Conservation (phyloP, 2,797 vertebrate genomes). For the Danio kyathit region DNA sequence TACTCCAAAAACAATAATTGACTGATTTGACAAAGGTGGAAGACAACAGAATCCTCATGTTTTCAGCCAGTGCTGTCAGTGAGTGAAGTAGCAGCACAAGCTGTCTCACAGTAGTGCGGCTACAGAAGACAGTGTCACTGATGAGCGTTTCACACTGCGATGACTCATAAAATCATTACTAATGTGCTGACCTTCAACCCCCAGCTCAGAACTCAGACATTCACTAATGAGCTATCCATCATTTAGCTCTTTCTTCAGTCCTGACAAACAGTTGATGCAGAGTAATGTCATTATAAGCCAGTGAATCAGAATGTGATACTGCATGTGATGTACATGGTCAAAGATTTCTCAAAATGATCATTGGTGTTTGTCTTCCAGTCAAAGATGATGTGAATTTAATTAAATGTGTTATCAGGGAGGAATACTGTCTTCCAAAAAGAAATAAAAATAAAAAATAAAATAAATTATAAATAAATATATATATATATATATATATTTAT, state of each 20-base stretch:
- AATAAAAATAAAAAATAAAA: too few relatives aligned
- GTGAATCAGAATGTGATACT: background rate
- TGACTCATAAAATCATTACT: constrained; percentile 49
- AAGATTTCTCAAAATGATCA: background rate
- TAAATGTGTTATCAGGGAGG: too few relatives aligned
- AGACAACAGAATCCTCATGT: background rate
- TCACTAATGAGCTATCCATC: constrained; percentile 45
- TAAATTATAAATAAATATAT: too few relatives aligned
- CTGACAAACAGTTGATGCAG: constrained; percentile 26
- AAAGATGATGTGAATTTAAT: background rate
- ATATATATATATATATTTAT: too few relatives aligned
- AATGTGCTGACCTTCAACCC: constrained; percentile 21
- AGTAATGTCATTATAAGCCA: constrained; percentile 2
- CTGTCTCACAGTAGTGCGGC: constrained; percentile 14
- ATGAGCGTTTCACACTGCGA: constrained; percentile 36
- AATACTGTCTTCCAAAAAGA: too few relatives aligned
- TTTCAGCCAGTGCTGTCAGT: constrained; percentile 4
- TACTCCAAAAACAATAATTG: background rate
- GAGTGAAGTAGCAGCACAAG: background rate
- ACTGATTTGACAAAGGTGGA: background rate
- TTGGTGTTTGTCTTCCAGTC: background rate
- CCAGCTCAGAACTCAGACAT: constrained; percentile 33
- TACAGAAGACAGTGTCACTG: constrained; percentile 12
- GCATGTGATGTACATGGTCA: background rate
- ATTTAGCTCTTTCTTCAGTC: constrained; percentile 29